Conservation (phyloP, 2,888 invertebrate genomes). For the Mechanitis mazaeus region DNA sequence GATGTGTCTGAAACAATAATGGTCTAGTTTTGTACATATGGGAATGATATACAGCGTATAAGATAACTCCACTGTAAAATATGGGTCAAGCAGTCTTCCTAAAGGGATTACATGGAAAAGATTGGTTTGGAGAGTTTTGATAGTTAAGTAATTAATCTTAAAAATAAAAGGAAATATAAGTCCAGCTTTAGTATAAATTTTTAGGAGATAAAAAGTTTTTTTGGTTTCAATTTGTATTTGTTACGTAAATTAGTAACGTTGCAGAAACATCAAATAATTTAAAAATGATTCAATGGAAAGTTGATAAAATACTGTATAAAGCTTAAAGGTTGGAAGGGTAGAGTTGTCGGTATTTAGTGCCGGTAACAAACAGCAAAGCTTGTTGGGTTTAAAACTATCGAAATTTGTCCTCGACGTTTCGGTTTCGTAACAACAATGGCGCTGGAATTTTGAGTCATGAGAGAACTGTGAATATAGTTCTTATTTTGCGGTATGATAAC, state of each 20-base stretch:
- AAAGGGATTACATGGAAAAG: too few species aligned
- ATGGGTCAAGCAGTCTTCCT: neutral
- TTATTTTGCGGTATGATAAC: neutral
- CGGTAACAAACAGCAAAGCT: constrained; percentile 1
- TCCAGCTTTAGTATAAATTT: too few species aligned
- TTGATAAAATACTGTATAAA: neutral
- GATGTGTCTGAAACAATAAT: constrained; percentile 19
- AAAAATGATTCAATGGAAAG: neutral
- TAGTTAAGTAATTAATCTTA: too few species aligned
- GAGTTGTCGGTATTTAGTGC: constrained; percentile 6
- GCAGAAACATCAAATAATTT: neutral
- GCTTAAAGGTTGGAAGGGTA: neutral
- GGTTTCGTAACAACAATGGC: neutral
- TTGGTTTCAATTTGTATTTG: too few species aligned
- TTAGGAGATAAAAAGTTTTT: too few species aligned
- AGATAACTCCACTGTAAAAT: constrained; percentile 13
- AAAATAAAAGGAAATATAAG: too few species aligned
- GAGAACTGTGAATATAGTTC: neutral
- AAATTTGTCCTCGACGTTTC: neutral
- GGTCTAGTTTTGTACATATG: constrained; percentile 15
- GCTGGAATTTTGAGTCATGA: neutral
- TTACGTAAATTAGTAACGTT: too few species aligned
- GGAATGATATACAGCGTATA: constrained; percentile 12
- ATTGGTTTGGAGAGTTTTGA: too few species aligned
- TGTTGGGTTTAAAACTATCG: constrained; percentile 4